phyloP scores from a whole-genome alignment of 2,797 vertebrate species.

The Anableps anableps region DNA sequence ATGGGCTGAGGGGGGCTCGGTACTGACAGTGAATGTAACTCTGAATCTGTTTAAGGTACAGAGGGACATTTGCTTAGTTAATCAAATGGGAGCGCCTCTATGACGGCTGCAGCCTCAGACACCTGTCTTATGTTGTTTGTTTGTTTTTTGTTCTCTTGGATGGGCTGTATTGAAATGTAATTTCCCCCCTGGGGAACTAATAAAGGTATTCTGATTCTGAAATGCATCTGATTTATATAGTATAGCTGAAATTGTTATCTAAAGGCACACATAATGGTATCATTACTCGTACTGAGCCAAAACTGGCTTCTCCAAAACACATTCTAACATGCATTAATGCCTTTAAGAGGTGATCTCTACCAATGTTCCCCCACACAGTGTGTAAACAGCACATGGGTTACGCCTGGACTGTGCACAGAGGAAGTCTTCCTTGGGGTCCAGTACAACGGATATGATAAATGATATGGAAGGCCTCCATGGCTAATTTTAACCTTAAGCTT shows the following conservation, averaged over 20 bases:
- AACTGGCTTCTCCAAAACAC: not conserved
- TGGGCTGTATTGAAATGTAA: too few relatives aligned
- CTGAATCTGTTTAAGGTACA: too few relatives aligned
- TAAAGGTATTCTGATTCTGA: too few relatives aligned
- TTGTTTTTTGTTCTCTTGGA: too few relatives aligned
- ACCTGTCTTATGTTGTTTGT: too few relatives aligned
- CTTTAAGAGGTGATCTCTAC: not conserved
- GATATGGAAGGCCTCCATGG: conserved; percentile 68
- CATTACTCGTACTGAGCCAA: not conserved
- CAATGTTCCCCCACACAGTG: conserved; percentile 28
- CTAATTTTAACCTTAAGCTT: conserved; percentile 77
- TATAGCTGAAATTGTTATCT: not conserved
- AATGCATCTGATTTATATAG: too few relatives aligned
- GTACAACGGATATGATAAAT: conserved; percentile 76
- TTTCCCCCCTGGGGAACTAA: too few relatives aligned
- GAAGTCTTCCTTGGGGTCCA: conserved; percentile 75
- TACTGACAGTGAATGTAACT: too few relatives aligned
- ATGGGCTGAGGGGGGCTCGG: too few relatives aligned
- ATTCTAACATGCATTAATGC: not conserved
- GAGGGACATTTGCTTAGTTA: too few relatives aligned
- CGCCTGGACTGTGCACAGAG: conserved; percentile 69
- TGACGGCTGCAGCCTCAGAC: too few relatives aligned
- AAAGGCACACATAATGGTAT: not conserved
- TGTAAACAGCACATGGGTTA: conserved; percentile 72
- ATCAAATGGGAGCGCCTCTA: too few relatives aligned